Evolutionary conservation across 1,140 invertebrate species (phyloP), one percentile per base, ranked within the genome.

Genomic region (Drosophila sturtevanti): DNA sequence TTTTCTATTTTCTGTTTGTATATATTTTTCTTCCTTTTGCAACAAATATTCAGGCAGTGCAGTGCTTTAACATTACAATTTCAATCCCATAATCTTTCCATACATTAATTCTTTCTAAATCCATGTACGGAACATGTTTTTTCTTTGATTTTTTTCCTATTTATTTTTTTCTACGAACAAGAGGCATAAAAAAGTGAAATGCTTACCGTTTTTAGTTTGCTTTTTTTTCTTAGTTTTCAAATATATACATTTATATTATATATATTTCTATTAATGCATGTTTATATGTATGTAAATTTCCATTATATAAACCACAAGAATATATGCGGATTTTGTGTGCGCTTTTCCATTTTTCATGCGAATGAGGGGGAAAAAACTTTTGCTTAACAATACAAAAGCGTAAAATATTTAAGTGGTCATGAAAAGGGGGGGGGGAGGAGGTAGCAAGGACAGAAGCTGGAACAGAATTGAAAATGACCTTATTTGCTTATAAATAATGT

Each of bases 321-420:
- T 48, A 48, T 48, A 11, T 9, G 16, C 2, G 27, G 21, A 59
- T 71, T 31, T 70, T 61, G 72, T 64, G 48, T 79, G 68, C 59
- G 69, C 68, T 37, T 44, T 44, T 79, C 77, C 66, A 78, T 79
- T 79, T 79, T 73, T 76, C 58, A 80, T 81, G 68, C 68, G 72
- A 63, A 68, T 60, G 27, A 55, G 24, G 34, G 31, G 35, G 58
- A 65, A 79, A 74, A 68, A 68, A 68, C 62, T 76, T 76, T 81
- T 59, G 68, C 64, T 81, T 64, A 76, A 81, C 78, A 81, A 81
- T 68, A 81, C 59, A 81, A 81, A 34, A 81, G 78, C 68, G 78
- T 76, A 72, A 81, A 81, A 76, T 81, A 81, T 76, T 80, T 65
- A 81, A 81, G 77, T 81, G 68, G 67, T 68, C 63, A 65, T 65